Evolutionary conservation across 2,888 invertebrate genomes (phyloP), one percentile per base, ranked within the genome.

Genomic region (Iphiclides podalirius): DNA sequence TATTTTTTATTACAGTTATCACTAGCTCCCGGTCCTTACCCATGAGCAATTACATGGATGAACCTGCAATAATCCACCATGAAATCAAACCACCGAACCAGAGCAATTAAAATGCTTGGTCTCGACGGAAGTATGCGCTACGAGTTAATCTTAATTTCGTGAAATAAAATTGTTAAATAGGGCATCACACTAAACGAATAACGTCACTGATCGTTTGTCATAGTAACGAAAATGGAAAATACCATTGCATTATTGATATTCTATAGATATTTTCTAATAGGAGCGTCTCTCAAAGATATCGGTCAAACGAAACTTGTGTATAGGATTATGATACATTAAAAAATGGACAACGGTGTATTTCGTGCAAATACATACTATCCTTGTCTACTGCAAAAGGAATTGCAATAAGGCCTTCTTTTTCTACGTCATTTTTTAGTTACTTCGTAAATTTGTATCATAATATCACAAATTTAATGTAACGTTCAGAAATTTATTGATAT

Each of bases 81-180:
- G 64, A 64, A 74, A 74, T 72, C 71, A 71, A 63, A 65, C 61
- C 63, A 74, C 61, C 60, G 70, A 73, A 72, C 67, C 67, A 59
- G 71, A 73, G 78, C 76, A 83, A 86, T 83, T 85, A 84, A 72
- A 81, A 79, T 77, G 73, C 72, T 75, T 75, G 62, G 55, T 61
- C 58, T 74, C 72, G 77, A 80, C 75, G 76, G 74, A 67, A 70
- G 60, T 69, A 61, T 56, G 47, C 53, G 48, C 55, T 11, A 53
- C 43, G 39, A 36, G 50, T 42, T 26, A 40, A 46, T 52, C 33
- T 35, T 26, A 36, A 40, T 44, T 44, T 40, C 14, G 9, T 40
- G 17, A 39, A 17, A 20, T 16, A 44, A 34, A 52, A 52, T 39
- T 26, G 20, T 46, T 72, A 69, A 65, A 63, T 75, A 75, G 60